Percentiles rank a stretch among this genome's conserved stretches.
Evolutionary conservation across 37 sponge, comb jelly and placozoan genomes (phyloP).

Genomic region (Chondrilla cf. caribensis): DNA sequence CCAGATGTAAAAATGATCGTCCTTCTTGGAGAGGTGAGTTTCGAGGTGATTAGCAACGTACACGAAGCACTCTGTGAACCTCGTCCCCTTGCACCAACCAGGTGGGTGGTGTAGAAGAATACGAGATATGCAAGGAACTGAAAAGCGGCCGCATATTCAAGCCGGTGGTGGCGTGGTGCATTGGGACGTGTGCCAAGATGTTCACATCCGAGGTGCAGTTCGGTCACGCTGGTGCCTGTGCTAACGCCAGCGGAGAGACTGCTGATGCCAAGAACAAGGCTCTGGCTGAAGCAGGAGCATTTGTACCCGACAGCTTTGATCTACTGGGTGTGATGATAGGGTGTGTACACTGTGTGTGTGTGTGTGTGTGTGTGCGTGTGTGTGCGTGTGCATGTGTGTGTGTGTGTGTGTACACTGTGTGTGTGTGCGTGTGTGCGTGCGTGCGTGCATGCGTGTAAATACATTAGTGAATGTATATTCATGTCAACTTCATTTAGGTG

Average conservation of each 20-base stretch:
- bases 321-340: conserved; percentile 70
- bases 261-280: conserved; percentile 93
- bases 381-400: neutral
- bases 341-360: conserved; percentile 40
- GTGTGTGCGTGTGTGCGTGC: conserved; percentile 19
- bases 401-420: no score
- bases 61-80: no score
- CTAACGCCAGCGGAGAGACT: conserved; percentile 87
- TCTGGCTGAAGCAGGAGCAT: conserved; percentile 81
- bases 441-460: no score
- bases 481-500: no score
- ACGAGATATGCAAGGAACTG: conserved; percentile 74
- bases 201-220: conserved; percentile 98
- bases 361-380: neutral
- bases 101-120: conserved; percentile 97
- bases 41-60: no score
- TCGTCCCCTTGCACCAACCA: no score
- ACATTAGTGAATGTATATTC: no score
- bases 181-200: conserved; percentile 94
- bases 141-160: conserved; percentile 86
- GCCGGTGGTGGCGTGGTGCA: conserved; percentile 95
- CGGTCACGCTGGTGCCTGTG: conserved; percentile 96
- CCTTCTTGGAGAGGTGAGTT: conserved; percentile 87
- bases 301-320: conserved; percentile 94
- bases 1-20: conserved; percentile 91